phyloP scores from a whole-genome alignment of 2,113 vertebrate species.

The Felis chaus region DNA sequence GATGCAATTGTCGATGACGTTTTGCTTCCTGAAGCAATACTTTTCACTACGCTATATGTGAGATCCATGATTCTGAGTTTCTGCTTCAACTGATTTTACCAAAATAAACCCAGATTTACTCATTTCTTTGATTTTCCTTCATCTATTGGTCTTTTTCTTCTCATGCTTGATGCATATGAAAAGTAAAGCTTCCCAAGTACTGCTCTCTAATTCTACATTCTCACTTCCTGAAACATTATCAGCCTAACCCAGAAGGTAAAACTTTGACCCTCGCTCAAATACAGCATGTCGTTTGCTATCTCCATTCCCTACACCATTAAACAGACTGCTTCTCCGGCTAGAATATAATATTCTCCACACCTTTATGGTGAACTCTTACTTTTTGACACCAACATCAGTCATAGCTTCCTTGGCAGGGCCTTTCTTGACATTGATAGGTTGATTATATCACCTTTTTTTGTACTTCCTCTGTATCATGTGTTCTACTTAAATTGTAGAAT shows the following conservation, averaged over 20 bases:
- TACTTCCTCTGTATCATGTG: neutral
- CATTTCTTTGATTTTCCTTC: neutral
- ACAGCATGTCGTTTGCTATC: neutral
- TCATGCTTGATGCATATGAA: neutral
- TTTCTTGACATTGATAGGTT: neutral
- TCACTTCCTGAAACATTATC: neutral
- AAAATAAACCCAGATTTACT: neutral
- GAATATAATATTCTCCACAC: neutral
- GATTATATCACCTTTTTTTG: neutral
- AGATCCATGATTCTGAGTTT: neutral
- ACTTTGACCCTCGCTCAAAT: neutral
- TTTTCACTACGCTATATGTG: neutral
- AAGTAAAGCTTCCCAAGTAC: neutral
- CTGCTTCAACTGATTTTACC: neutral
- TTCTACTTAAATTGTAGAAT: neutral
- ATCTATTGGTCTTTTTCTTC: neutral
- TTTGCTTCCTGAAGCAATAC: neutral
- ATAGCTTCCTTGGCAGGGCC: neutral
- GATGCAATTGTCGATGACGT: neutral
- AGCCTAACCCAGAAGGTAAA: neutral
- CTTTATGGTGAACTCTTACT: neutral
- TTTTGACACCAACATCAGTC: neutral
- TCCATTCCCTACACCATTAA: neutral
- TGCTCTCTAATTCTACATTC: neutral
- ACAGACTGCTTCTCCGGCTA: neutral